Evolutionary conservation across 2,113 vertebrate genomes (phyloP), one percentile per base, ranked within the genome.

Genomic region (Colinus virginianus): DNA sequence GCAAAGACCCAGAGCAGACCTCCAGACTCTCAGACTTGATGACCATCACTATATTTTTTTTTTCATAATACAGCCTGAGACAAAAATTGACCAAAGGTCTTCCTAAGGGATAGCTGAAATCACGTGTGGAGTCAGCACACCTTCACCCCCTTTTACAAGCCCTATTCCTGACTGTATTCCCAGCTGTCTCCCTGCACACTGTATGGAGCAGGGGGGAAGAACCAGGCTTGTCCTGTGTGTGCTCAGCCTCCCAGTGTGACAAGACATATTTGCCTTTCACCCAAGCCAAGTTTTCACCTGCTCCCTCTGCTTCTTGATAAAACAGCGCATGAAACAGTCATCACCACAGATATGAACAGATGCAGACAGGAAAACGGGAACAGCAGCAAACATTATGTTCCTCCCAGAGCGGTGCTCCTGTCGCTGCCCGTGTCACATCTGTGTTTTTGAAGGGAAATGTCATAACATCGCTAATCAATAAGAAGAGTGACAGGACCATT

Each of bases 401-500:
- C 84, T 96, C 92, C 84, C 87, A 28, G 67, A 96, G 94, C 88
- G 30, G 34, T 2, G 71, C 87, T 95, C 93, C 96, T 91, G 96
- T 97, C 93, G 18, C 97, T 90, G 88, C 94, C 94, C 85, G 85
- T 85, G 96, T 94, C 97, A 96, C 98, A 98, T 98, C 98, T 98
- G 98, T 86, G 97, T 97, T 97, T 98, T 97, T 98, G 97, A 98
- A 98, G 97, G 97, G 97, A 98, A 98, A 98, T 98, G 97, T 98
- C 98, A 97, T 98, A 98, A 98, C 97, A 98, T 96, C 59, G 97
- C 98, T 98, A 98, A 98, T 98, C 98, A 98, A 98, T 98, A 98
- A 95, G 94, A 94, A 95, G 97, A 97, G 84, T 97, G 98, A 98
- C 97, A 98, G 96, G 90, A 96, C 93, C 98, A 98, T 98, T 98